Base-by-base conservation (phyloP, 53 echinoderm and acorn worm genomes). In the Astropecten irregularis region DNA sequence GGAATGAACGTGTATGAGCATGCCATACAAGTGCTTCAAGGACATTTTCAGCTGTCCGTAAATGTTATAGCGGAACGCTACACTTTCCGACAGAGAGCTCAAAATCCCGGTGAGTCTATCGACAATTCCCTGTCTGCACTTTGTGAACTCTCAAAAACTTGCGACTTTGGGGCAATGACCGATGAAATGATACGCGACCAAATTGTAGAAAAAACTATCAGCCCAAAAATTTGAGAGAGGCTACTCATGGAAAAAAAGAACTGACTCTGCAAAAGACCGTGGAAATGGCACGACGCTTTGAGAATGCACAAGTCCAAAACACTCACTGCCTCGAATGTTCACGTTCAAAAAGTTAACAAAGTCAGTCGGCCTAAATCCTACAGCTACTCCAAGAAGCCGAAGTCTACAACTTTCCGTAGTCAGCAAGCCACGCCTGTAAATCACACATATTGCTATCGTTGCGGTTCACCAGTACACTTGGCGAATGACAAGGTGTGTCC, bases 111-210 rank as follows among this genome's bases (percentile, higher is more conserved):
- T 30, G 83, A 87, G 26, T 71, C 83, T 6, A 68, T 87, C 2
- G 59, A 68, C 4, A 64, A 52, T 28, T 87, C 67, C 39, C 58
- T 91, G 18, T 59, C 76, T 57, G 82, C 91, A 50, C 54, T 87
- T 32, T 16, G 81, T 21, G 54, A 83, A 35, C 73, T 91, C 9
- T 71, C 51, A 6, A 42, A 40, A 26, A 57, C 63, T 11, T 86
- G 91, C 32, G 66, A 83, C 14, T 87, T 91, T 49, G 68, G 74
- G 19, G 42, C 26, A 13, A 66, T 87, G 27, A 35, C 9, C 0
- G 87, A 91, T 11, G 56, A 91, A 61, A 46, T 91, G 83, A 72
- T 91, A 11, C 13, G 87, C 8, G 91, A 91, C 31, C n/a, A n/a
- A n/a, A n/a, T 90, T 49, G 61, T 57, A 10, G 42, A 13, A 9